phyloP scores from a whole-genome alignment of 1,140 invertebrate genomes.

The Trichonephila inaurata region DNA sequence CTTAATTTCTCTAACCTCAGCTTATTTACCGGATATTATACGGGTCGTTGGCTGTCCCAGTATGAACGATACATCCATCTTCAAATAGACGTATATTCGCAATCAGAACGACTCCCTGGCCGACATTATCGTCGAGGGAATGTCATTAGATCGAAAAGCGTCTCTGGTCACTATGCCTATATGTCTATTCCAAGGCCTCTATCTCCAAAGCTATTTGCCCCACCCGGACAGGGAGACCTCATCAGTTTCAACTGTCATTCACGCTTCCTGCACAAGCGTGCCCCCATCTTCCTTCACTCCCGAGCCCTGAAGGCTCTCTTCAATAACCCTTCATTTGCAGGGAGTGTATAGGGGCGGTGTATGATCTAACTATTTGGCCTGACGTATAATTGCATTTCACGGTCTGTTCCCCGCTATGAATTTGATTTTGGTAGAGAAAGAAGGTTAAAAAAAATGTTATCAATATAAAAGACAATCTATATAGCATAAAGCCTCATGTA shows the following conservation, averaged over 20 bases:
- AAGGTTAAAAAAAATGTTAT: too few relatives aligned
- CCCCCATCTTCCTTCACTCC: not conserved
- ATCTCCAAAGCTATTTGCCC: slow-evolving; percentile 31
- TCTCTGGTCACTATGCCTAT: slow-evolving; percentile 13
- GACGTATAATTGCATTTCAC: not conserved
- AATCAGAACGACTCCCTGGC: slow-evolving; percentile 27
- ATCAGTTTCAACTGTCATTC: slow-evolving; percentile 61
- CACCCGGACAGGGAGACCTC: slow-evolving; percentile 4
- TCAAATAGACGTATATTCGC: not conserved
- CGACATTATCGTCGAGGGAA: slow-evolving; percentile 18
- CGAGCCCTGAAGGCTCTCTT: not conserved
- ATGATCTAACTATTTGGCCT: not conserved
- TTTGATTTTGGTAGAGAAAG: too few relatives aligned
- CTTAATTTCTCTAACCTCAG: not conserved
- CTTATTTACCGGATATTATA: not conserved
- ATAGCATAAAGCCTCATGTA: too few relatives aligned
- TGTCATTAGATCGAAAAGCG: slow-evolving; percentile 49
- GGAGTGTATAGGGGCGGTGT: not conserved
- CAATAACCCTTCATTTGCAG: slow-evolving; percentile 45
- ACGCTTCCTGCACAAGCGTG: not conserved
- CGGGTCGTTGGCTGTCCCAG: not conserved
- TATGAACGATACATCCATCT: not conserved
- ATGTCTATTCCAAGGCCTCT: slow-evolving; percentile 28
- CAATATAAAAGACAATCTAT: too few relatives aligned
- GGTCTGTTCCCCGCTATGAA: too few relatives aligned